These are phyloP conservation scores for Kryptopterus vitreolus DNA, from an alignment of 2,797 vertebrate genomes.

Conservation along the genomic window DNA sequence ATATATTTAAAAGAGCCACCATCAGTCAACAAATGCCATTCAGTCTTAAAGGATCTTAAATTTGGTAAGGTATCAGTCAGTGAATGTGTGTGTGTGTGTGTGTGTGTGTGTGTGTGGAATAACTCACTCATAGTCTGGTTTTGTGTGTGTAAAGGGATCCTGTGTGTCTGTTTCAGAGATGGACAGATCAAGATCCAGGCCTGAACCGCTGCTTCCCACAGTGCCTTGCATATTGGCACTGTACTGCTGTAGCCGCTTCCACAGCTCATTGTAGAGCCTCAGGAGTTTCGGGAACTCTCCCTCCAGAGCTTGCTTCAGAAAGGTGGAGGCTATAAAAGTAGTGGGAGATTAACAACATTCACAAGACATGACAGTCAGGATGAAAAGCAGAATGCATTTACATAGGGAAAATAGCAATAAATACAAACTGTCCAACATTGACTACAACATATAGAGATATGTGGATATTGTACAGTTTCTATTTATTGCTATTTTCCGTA, in stretches of 20 bases:
- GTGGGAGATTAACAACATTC: neutral
- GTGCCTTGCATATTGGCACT: slow-evolving; percentile 84
- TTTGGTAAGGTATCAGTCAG: neutral
- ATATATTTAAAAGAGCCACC: no score
- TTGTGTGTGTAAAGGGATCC: slow-evolving; percentile 83
- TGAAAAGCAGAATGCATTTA: neutral
- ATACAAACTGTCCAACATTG: neutral
- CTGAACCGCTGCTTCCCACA: slow-evolving; percentile 68
- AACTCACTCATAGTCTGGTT: slow-evolving; percentile 88
- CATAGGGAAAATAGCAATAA: neutral
- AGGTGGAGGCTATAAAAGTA: slow-evolving; percentile 78
- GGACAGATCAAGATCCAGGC: slow-evolving; percentile 78
- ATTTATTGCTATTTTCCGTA: no score
- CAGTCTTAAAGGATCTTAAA: neutral
- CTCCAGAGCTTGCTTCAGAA: slow-evolving; percentile 95
- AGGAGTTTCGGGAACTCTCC: slow-evolving; percentile 94
- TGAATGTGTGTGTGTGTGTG: no score
- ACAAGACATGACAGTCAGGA: neutral
- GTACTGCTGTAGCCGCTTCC: slow-evolving; percentile 94
- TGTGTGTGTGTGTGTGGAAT: neutral
- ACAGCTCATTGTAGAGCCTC: slow-evolving; percentile 93
- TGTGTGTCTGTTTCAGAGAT: slow-evolving; percentile 77
- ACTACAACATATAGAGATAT: no score
- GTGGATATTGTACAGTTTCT: no score
- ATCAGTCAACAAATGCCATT: no score